Base-by-base conservation (phyloP, 2,797 vertebrate genomes). In the Anguilla marmorata region DNA sequence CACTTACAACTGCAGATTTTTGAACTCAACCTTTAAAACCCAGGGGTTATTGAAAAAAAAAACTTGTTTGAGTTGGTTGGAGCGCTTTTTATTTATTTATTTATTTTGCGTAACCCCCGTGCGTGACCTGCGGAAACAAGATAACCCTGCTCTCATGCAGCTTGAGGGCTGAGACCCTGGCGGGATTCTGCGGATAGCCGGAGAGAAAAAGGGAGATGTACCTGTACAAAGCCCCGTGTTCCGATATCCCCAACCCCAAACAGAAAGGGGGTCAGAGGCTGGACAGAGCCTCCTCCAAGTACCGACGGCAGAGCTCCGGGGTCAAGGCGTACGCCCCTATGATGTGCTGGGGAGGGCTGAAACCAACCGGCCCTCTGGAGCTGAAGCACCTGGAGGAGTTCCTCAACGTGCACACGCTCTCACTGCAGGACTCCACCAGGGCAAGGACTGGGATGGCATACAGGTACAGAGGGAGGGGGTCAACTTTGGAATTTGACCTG, bases 311-410 rank as follows among this genome's bases (percentile, higher is more conserved):
- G 14, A 87, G 85, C 0, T 87, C 83, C 0, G 79, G 66, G 0
- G 93, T 86, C 33, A 94, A 93, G 89, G n/a, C 91, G 3, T 93
- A 90, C 0, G 60, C 93, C 0, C 93, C 95, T 0, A 84, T 93
- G 12, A 86, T 92, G 89, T 90, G 95, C 91, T 95, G 97, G 95
- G 92, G 92, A 0, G 88, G 93, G 0, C 93, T 91, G 14, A 94
- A 92, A 83, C 90, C 85, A 45, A 95, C 94, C 19, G 89, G 48
- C 0, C 89, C 90, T 1, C 6, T 74, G 0, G 96, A 98, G 90
- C 92, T 96, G 66, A 97, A 96, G 87, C 92, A 94, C 63, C 93
- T 98, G 94, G 97, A 98, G 91, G 96, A 94, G 92, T 97, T 99
- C 91, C 94, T 98, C 87, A 95, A 95, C 80, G 93, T 95, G 30